These are phyloP conservation scores for Leucophenga maculata DNA, from an alignment of 2,888 invertebrate genomes.

Conservation along the genomic window DNA sequence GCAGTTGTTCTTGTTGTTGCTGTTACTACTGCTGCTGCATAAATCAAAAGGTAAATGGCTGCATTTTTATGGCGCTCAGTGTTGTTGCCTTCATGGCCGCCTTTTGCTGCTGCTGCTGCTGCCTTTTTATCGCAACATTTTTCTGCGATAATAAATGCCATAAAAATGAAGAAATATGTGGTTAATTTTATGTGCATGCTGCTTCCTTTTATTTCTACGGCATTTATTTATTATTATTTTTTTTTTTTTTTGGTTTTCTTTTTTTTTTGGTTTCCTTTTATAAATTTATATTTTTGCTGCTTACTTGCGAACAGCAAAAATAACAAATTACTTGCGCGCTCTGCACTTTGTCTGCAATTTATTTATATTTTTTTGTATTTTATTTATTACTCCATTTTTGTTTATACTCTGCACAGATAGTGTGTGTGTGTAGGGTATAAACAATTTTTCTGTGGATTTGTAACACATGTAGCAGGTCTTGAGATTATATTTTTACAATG, in stretches of 20 bases:
- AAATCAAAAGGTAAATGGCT: slow-evolving; percentile 68
- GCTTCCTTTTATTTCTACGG: slow-evolving; percentile 49
- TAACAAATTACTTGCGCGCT: not conserved
- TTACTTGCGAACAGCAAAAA: not conserved
- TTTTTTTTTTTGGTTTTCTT: no score
- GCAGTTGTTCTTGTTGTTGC: slow-evolving; percentile 32
- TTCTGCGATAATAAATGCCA: slow-evolving; percentile 68
- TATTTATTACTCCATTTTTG: not conserved
- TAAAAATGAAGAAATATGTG: slow-evolving; percentile 70
- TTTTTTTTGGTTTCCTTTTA: no score
- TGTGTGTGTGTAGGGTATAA: not conserved
- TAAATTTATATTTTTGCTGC: slow-evolving; percentile 2
- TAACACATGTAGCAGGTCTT: no score
- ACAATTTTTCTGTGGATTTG: no score
- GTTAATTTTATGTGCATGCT: slow-evolving; percentile 69
- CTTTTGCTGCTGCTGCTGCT: slow-evolving; percentile 1
- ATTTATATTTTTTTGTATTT: slow-evolving; percentile 3
- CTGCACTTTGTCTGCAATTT: slow-evolving; percentile 7
- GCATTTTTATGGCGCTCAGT: slow-evolving; percentile 61
- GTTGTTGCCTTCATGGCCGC: slow-evolving; percentile 26
- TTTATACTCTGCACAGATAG: not conserved
- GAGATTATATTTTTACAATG: no score
- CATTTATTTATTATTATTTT: no score
- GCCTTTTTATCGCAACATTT: slow-evolving; percentile 64
- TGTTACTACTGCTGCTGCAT: slow-evolving; percentile 59